phyloP scores from a whole-genome alignment of 2,113 vertebrate species.

The Coreoperca whiteheadi region DNA sequence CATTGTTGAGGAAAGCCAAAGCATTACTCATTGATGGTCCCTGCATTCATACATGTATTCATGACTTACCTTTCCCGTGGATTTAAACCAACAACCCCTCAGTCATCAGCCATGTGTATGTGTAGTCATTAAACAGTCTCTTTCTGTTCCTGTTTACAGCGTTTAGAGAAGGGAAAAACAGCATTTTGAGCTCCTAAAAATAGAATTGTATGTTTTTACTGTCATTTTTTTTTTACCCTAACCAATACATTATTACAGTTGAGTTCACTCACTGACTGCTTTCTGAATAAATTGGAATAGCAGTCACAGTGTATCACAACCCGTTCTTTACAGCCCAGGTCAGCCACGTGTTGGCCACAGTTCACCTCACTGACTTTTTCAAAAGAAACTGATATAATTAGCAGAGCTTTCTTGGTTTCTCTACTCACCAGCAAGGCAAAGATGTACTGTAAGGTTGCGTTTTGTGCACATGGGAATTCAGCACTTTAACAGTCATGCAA shows the following conservation, averaged over 20 bases:
- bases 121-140: not conserved
- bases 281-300: slow-evolving; percentile 10
- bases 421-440: slow-evolving; percentile 16
- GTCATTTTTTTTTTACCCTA: not conserved
- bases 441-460: slow-evolving; percentile 13
- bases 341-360: not conserved
- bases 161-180: not conserved
- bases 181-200: not conserved
- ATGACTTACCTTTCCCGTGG: not conserved
- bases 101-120: not conserved
- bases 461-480: slow-evolving; percentile 31
- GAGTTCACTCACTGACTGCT: not conserved
- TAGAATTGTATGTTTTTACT: not conserved
- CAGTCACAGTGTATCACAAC: slow-evolving; percentile 3
- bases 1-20: slow-evolving; percentile 17
- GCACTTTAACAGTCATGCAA: slow-evolving; percentile 39
- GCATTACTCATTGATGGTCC: not conserved
- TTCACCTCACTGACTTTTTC: slow-evolving; percentile 24
- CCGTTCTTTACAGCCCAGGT: slow-evolving; percentile 11
- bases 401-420: not conserved
- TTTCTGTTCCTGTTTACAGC: not conserved
- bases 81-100: not conserved
- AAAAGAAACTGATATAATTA: slow-evolving; percentile 41
- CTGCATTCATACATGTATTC: not conserved
- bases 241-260: not conserved